Conservation (phyloP, 2,888 invertebrate genomes). For the Acanthosepion lycidas region DNA sequence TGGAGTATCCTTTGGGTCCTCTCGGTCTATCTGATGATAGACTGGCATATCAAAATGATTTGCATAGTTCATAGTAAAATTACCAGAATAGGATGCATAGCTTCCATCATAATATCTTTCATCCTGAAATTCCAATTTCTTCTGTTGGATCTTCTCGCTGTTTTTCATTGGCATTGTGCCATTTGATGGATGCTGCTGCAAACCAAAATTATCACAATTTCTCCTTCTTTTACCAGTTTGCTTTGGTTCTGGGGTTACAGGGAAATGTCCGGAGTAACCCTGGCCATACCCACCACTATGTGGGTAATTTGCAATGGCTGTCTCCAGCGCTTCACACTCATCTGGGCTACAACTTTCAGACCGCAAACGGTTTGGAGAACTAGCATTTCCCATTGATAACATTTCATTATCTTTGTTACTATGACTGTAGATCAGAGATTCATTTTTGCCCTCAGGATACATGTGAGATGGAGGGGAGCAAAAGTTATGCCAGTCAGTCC, state of each 20-base stretch:
- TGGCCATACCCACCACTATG: slow-evolving; percentile 44
- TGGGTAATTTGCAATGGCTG: slow-evolving; percentile 46
- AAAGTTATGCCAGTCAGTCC: slow-evolving; percentile 42
- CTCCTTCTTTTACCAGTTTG: slow-evolving; percentile 42
- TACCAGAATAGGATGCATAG: slow-evolving; percentile 36
- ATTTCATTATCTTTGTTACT: slow-evolving; percentile 41
- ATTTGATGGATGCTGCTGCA: slow-evolving; percentile 41
- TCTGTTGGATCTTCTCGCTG: slow-evolving; percentile 38
- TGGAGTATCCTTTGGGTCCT: slow-evolving; percentile 34
- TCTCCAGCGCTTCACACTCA: slow-evolving; percentile 43
- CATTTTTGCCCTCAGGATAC: slow-evolving; percentile 37
- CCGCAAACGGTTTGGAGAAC: slow-evolving; percentile 43
- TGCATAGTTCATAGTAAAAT: slow-evolving; percentile 45
- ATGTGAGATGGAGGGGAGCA: slow-evolving; percentile 45
- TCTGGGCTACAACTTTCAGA: slow-evolving; percentile 47
- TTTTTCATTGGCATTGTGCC: slow-evolving; percentile 42
- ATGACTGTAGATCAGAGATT: slow-evolving; percentile 37
- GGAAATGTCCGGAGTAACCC: slow-evolving; percentile 41
- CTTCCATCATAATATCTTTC: slow-evolving; percentile 40
- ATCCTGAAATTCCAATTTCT: slow-evolving; percentile 40
- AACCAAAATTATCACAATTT: slow-evolving; percentile 44
- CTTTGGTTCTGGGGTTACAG: slow-evolving; percentile 43
- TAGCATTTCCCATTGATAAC: slow-evolving; percentile 37
- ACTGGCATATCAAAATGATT: slow-evolving; percentile 43
- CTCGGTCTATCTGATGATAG: slow-evolving; percentile 37